Conservation (phyloP, 2,888 invertebrate species). For the Athalia cordata region DNA sequence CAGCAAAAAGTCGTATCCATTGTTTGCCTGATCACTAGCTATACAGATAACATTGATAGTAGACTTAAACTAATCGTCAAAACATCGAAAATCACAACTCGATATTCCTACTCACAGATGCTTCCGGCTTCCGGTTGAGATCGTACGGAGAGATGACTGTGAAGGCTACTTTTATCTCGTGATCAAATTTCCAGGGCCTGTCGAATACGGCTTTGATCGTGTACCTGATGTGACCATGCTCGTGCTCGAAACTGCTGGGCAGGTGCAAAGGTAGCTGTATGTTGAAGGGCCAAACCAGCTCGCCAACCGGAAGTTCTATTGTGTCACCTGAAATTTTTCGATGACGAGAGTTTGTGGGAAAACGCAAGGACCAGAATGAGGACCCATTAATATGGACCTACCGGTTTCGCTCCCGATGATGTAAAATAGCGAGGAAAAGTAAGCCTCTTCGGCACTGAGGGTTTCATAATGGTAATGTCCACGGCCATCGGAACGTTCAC, state of each 20-base stretch:
- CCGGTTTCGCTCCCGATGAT: conserved; percentile 80
- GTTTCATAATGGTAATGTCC: conserved; percentile 4
- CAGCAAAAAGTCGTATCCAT: conserved; percentile 58
- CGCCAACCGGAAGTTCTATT: conserved; percentile 59
- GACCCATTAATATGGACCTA: neutral
- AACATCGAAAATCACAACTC: neutral
- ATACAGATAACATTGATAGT: neutral
- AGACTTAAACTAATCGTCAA: neutral
- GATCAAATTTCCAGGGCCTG: conserved; percentile 71
- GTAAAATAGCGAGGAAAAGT: conserved; percentile 75
- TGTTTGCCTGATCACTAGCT: conserved; percentile 51
- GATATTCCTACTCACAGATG: conserved; percentile 46
- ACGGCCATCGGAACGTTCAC: conserved; percentile 14
- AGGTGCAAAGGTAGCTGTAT: conserved; percentile 67
- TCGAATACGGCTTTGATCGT: conserved; percentile 68
- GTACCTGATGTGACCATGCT: conserved; percentile 69
- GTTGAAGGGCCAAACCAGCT: conserved; percentile 68
- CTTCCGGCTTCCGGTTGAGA: conserved; percentile 64
- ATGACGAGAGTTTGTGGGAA: neutral
- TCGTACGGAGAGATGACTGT: conserved; percentile 70
- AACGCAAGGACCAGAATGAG: no score
- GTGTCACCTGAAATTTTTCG: conserved; percentile 10
- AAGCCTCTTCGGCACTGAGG: neutral
- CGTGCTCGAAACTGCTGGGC: conserved; percentile 62
- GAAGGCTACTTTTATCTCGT: conserved; percentile 66